Evolutionary conservation across 23 tunicate genomes (phyloP).

Genomic region (Aplidium turbinatum): DNA sequence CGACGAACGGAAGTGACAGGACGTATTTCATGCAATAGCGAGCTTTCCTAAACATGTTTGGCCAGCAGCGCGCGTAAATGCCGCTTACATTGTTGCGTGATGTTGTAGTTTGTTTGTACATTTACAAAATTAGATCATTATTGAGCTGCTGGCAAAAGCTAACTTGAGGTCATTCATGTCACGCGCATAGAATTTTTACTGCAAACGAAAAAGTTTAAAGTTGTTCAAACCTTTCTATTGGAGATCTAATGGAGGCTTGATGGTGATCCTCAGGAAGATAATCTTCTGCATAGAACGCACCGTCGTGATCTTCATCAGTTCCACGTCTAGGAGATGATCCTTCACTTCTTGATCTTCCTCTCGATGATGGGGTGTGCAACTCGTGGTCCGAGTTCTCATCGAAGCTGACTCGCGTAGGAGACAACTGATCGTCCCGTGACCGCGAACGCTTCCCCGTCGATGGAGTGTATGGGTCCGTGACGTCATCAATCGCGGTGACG

Average conservation of each 20-base stretch:
- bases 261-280: conserved; percentile 35
- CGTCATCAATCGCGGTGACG: conserved; percentile 45
- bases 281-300: conserved; percentile 49
- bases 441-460: conserved; percentile 20
- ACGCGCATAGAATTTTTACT: too few species aligned
- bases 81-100: too few species aligned
- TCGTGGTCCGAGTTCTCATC: conserved; percentile 46
- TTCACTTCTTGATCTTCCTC: neutral
- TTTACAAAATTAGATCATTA: too few species aligned
- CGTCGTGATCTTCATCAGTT: conserved; percentile 27
- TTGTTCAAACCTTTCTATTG: conserved; percentile 6
- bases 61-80: too few species aligned
- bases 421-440: neutral
- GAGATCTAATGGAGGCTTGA: neutral
- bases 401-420: conserved; percentile 12
- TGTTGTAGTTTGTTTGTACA: too few species aligned
- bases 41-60: too few species aligned
- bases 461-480: conserved; percentile 12
- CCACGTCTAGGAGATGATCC: conserved; percentile 25
- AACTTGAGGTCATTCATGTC: too few species aligned
- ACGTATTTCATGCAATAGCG: too few species aligned
- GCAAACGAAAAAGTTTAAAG: too few species aligned
- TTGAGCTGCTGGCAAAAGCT: too few species aligned
- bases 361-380: conserved; percentile 21
- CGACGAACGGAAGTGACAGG: too few species aligned